Conservation (phyloP, 1,140 invertebrate genomes). For the Drosophila bipectinata region DNA sequence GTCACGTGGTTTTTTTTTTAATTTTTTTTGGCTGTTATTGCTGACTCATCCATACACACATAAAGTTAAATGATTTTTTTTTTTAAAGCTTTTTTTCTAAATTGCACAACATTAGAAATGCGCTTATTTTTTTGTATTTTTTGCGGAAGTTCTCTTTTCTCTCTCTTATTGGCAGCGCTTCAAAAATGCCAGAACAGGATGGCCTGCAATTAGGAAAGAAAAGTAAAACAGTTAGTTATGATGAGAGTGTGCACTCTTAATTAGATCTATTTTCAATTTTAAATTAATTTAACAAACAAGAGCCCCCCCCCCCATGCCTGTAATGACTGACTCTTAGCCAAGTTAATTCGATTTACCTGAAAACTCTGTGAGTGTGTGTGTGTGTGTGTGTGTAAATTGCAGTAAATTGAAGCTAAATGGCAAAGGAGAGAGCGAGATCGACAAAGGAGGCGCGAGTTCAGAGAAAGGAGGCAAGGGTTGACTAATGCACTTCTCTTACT, state of each 20-base stretch:
- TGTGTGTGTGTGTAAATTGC: slow-evolving; percentile 11
- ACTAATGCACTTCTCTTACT: slow-evolving; percentile 9
- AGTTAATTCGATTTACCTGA: neutral
- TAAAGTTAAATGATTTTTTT: neutral
- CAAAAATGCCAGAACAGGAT: slow-evolving; percentile 23
- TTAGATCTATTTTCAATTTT: neutral
- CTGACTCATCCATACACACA: slow-evolving; percentile 23
- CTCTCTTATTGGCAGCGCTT: slow-evolving; percentile 39
- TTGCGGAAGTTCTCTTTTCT: slow-evolving; percentile 6
- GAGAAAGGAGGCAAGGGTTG: neutral
- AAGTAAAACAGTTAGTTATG: neutral
- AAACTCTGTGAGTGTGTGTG: neutral
- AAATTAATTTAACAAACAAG: neutral
- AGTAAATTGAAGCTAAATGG: slow-evolving; percentile 29
- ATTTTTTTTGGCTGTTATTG: slow-evolving; percentile 3
- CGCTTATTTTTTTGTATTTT: slow-evolving; percentile 2
- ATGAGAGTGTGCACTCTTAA: neutral
- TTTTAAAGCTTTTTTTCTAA: neutral
- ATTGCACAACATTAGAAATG: slow-evolving; percentile 3
- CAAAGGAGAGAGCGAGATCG: neutral
- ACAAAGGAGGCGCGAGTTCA: neutral
- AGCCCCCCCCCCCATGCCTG: neutral
- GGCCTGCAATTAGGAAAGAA: slow-evolving; percentile 20
- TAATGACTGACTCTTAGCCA: neutral
- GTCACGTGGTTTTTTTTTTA: slow-evolving; percentile 38